These are phyloP conservation scores for Turnix velox DNA, from an alignment of 2,113 vertebrate genomes.

Conservation along the genomic window DNA sequence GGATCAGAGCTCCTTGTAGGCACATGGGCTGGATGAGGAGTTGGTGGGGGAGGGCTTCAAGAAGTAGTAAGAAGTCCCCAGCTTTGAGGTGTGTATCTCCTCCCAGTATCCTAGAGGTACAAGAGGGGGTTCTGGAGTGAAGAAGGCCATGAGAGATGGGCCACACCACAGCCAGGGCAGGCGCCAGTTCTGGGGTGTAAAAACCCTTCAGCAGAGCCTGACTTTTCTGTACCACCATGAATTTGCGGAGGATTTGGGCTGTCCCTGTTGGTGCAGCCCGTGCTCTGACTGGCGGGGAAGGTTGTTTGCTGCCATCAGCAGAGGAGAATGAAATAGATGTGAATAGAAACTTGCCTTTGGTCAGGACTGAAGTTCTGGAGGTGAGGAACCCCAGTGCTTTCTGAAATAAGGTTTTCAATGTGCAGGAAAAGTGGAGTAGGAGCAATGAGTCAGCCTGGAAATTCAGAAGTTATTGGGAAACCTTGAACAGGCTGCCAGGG, in stretches of 20 bases:
- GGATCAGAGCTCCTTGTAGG: background rate
- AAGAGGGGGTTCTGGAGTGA: background rate
- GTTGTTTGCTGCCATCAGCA: background rate
- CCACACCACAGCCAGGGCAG: background rate
- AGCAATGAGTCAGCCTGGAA: background rate
- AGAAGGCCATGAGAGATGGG: background rate
- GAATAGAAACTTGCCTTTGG: background rate
- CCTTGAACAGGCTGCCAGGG: too few species aligned
- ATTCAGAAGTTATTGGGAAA: background rate
- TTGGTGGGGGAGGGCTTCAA: background rate
- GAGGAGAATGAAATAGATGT: background rate
- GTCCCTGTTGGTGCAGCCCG: too few species aligned
- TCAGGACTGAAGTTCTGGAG: background rate
- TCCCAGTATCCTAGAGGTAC: background rate
- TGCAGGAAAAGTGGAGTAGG: background rate
- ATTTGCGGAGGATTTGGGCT: background rate
- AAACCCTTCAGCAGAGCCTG: background rate
- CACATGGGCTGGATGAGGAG: background rate
- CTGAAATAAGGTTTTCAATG: background rate
- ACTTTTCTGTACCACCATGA: background rate
- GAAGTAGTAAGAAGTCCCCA: background rate
- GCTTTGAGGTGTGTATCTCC: background rate
- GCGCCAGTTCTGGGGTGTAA: background rate
- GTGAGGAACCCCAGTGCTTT: background rate
- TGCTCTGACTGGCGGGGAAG: accelerated